Conservation (phyloP, 2,888 invertebrate genomes). For the Automeris io region DNA sequence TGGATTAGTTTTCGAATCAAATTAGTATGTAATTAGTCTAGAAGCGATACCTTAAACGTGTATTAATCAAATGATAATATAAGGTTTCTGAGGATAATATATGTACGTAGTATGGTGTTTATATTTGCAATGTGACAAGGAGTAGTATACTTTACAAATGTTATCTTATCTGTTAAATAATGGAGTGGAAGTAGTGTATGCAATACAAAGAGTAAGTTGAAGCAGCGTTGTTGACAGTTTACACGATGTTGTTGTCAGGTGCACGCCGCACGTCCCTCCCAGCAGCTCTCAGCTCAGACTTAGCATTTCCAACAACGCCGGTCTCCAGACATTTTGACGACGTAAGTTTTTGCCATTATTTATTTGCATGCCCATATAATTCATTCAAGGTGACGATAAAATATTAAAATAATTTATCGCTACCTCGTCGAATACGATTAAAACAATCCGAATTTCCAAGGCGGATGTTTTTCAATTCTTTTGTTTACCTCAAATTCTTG, state of each 20-base stretch:
- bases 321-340: constrained; percentile 28
- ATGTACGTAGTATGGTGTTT: constrained; percentile 21
- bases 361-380: too few species aligned
- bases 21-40: neutral
- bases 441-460: too few species aligned
- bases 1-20: neutral
- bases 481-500: too few species aligned
- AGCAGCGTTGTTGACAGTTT: constrained; percentile 28
- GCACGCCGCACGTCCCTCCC: constrained; percentile 49
- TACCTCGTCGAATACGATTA: too few species aligned
- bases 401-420: too few species aligned
- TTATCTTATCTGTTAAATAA: constrained; percentile 65
- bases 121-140: constrained; percentile 39
- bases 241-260: constrained; percentile 65
- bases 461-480: too few species aligned
- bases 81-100: constrained; percentile 9
- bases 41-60: neutral
- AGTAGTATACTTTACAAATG: constrained; percentile 26
- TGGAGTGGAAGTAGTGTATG: constrained; percentile 37
- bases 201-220: constrained; percentile 30
- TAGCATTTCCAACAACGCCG: constrained; percentile 18
- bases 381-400: too few species aligned
- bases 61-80: constrained; percentile 17
- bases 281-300: constrained; percentile 25
- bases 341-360: constrained; percentile 29